These are phyloP conservation scores for Euproctis similis DNA, from an alignment of 2,888 invertebrate genomes.

Conservation along the genomic window DNA sequence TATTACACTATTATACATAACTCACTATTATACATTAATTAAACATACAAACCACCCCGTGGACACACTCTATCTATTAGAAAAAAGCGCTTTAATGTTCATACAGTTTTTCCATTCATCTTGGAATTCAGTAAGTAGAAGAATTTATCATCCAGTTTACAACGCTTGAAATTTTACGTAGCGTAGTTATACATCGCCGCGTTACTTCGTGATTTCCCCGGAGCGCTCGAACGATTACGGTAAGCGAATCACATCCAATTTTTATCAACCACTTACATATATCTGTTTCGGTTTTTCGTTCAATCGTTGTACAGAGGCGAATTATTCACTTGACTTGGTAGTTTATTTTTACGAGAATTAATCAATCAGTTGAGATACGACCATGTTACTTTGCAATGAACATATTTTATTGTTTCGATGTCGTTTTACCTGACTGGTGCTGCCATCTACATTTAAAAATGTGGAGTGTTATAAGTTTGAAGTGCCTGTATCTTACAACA, in stretches of 20 bases:
- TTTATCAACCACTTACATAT: conserved; percentile 55
- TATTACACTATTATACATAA: too few relatives aligned
- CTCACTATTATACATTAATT: too few relatives aligned
- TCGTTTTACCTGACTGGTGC: too few relatives aligned
- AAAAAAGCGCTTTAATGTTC: too few relatives aligned
- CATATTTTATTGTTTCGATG: too few relatives aligned
- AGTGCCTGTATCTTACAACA: too few relatives aligned
- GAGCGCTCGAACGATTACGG: conserved; percentile 46
- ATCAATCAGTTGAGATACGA: conserved; percentile 8
- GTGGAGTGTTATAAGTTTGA: too few relatives aligned
- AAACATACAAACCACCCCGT: too few relatives aligned
- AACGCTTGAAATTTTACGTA: conserved; percentile 21
- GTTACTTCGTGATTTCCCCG: conserved; percentile 55
- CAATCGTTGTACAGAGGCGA: conserved; percentile 33
- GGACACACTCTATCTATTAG: too few relatives aligned
- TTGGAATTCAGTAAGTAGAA: too few relatives aligned
- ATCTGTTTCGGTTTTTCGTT: conserved; percentile 42
- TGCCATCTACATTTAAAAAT: too few relatives aligned
- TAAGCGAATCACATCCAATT: conserved; percentile 57
- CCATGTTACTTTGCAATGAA: conserved; percentile 8
- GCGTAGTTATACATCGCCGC: conserved; percentile 29
- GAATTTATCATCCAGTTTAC: conserved; percentile 23
- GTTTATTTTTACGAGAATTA: conserved; percentile 22
- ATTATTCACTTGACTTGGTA: conserved; percentile 24
- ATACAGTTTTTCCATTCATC: too few relatives aligned